Evolutionary conservation across 2,888 invertebrate species (phyloP).

Genomic region (Meganola albula): DNA sequence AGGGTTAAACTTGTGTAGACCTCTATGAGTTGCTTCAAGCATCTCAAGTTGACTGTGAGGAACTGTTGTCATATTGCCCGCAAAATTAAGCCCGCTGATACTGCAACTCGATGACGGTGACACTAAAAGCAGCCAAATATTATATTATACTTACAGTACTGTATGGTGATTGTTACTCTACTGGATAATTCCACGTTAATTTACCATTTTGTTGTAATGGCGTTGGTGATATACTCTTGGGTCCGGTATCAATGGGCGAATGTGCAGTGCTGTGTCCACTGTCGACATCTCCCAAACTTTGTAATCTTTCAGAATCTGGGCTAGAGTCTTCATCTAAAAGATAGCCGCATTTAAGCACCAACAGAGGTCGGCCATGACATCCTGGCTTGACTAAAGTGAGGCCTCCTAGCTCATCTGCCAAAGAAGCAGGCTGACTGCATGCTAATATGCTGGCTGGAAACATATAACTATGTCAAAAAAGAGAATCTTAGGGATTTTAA

Average conservation of each 20-base stretch:
- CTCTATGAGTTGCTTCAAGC: slow-evolving; percentile 96
- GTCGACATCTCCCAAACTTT: slow-evolving; percentile 86
- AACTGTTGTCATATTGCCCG: slow-evolving; percentile 82
- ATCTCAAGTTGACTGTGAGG: slow-evolving; percentile 89
- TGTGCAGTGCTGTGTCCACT: slow-evolving; percentile 95
- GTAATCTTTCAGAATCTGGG: slow-evolving; percentile 90
- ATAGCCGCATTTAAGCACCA: slow-evolving; percentile 86
- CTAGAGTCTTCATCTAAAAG: slow-evolving; percentile 89
- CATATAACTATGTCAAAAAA: slow-evolving; percentile 15
- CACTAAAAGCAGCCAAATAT: slow-evolving; percentile 53
- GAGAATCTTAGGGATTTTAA: too few relatives aligned
- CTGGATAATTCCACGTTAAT: neutral
- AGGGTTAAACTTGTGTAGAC: slow-evolving; percentile 96
- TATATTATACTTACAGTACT: too few relatives aligned
- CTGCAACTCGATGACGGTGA: slow-evolving; percentile 80
- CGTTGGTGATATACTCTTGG: slow-evolving; percentile 90
- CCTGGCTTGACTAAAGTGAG: slow-evolving; percentile 55
- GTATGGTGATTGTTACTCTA: too few relatives aligned
- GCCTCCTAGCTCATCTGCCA: slow-evolving; percentile 84
- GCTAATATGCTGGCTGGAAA: slow-evolving; percentile 81
- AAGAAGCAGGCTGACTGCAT: slow-evolving; percentile 79
- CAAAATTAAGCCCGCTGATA: slow-evolving; percentile 74
- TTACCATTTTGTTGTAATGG: slow-evolving; percentile 74
- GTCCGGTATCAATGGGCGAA: slow-evolving; percentile 89
- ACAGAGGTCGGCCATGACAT: slow-evolving; percentile 73